Percentiles rank a stretch among this genome's conserved stretches.
phyloP scores from a whole-genome alignment of 2,888 invertebrate species.

The Balanococcus diminutus region DNA sequence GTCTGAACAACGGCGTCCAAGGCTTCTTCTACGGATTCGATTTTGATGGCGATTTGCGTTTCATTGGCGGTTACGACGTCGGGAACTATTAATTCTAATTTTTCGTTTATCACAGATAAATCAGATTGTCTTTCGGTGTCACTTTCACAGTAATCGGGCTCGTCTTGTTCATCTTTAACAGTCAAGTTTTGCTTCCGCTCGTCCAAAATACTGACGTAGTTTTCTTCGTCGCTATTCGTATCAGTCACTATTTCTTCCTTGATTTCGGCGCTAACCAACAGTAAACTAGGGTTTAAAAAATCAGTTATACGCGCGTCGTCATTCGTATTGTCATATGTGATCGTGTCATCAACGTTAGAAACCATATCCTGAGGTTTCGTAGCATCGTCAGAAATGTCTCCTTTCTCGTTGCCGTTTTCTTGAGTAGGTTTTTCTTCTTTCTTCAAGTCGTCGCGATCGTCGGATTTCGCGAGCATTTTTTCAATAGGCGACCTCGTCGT shows the following conservation, averaged over 20 bases:
- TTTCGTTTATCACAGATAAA: slow-evolving; percentile 52
- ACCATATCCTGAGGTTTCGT: slow-evolving; percentile 16
- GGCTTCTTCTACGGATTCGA: not conserved
- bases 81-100: slow-evolving; percentile 26
- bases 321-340: not conserved
- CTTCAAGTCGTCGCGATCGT: slow-evolving; percentile 57
- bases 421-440: not conserved
- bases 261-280: slow-evolving; percentile 31
- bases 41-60: not conserved
- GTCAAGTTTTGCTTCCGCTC: not conserved
- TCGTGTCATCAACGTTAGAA: not conserved
- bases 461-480: slow-evolving; percentile 56
- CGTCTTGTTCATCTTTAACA: not conserved
- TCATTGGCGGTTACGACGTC: not conserved
- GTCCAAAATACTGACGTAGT: not conserved
- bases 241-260: slow-evolving; percentile 32
- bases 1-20: not conserved
- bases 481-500: slow-evolving; percentile 61
- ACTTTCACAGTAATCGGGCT: not conserved
- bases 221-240: slow-evolving; percentile 46
- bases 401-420: no score
- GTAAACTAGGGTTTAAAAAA: slow-evolving; percentile 32
- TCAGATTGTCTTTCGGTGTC: slow-evolving; percentile 39
- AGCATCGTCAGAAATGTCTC: not conserved
- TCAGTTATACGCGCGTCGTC: not conserved